Evolutionary conservation across 2,888 invertebrate genomes (phyloP).

Genomic region (Saturnia pavonia): DNA sequence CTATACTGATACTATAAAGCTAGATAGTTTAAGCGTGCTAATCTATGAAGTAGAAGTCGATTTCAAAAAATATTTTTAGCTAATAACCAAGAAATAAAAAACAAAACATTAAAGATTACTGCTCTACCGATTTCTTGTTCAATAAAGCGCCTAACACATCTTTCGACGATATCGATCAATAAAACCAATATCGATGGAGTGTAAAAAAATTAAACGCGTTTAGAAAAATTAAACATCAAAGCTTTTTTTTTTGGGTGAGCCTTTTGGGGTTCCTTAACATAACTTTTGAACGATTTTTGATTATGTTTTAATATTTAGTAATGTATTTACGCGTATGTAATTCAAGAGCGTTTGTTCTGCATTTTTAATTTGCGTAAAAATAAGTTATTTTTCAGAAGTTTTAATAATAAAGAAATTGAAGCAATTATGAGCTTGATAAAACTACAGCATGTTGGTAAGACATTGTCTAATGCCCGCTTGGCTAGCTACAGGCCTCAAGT

Average conservation of each 20-base stretch:
- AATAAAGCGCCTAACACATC: conserved; percentile 21
- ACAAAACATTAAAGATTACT: conserved; percentile 8
- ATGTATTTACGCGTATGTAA: not conserved
- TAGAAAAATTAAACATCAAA: conserved; percentile 32
- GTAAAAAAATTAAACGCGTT: conserved; percentile 39
- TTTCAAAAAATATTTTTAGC: not conserved
- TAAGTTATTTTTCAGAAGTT: too few species aligned
- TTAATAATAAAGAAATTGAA: too few species aligned
- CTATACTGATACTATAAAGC: too few species aligned
- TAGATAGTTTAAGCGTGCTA: too few species aligned
- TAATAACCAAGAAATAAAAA: not conserved
- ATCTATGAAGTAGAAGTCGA: not conserved
- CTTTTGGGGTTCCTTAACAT: conserved; percentile 30
- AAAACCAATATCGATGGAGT: conserved; percentile 22
- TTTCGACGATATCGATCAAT: conserved; percentile 23
- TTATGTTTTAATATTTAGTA: not conserved
- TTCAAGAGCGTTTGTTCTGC: not conserved
- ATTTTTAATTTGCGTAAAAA: too few species aligned
- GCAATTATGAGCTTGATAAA: too few species aligned
- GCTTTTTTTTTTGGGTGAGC: conserved; percentile 30
- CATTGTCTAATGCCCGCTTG: too few species aligned
- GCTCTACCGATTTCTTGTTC: conserved; percentile 19
- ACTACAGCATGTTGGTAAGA: too few species aligned
- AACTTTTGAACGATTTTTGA: not conserved
- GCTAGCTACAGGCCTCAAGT: too few species aligned